Evolutionary conservation across 2,888 invertebrate species (phyloP).

Genomic region (Ennomos erosarius): DNA sequence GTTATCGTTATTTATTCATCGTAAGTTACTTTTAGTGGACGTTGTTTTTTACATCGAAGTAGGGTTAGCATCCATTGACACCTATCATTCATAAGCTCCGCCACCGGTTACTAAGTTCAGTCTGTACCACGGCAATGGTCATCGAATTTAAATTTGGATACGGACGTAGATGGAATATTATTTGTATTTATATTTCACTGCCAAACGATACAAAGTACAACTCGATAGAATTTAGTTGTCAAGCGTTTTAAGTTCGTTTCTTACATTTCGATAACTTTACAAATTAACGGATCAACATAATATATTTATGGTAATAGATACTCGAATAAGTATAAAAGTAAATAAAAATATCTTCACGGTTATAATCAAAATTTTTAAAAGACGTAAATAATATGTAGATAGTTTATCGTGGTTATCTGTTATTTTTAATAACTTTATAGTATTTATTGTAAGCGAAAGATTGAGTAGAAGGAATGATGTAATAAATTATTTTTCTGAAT

Average conservation of each 20-base stretch:
- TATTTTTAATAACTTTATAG: slow-evolving; percentile 65
- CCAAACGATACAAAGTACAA: slow-evolving; percentile 76
- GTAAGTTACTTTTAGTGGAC: slow-evolving; percentile 51
- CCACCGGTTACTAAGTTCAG: neutral
- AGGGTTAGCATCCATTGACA: slow-evolving; percentile 20
- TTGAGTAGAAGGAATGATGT: slow-evolving; percentile 57
- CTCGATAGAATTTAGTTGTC: slow-evolving; percentile 56
- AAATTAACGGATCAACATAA: slow-evolving; percentile 11
- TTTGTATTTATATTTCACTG: slow-evolving; percentile 67
- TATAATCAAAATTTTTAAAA: slow-evolving; percentile 49
- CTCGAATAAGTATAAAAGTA: slow-evolving; percentile 27
- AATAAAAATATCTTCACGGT: slow-evolving; percentile 16
- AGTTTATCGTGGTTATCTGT: slow-evolving; percentile 61
- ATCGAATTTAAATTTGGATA: slow-evolving; percentile 21
- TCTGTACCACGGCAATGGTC: neutral
- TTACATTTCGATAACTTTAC: slow-evolving; percentile 54
- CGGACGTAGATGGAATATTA: slow-evolving; percentile 36
- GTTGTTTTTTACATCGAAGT: slow-evolving; percentile 59
- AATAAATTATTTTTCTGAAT: slow-evolving; percentile 64
- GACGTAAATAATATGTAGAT: slow-evolving; percentile 54
- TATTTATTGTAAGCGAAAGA: slow-evolving; percentile 57
- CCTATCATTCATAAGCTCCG: slow-evolving; percentile 29
- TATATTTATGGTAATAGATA: slow-evolving; percentile 11
- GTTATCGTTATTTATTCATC: slow-evolving; percentile 75
- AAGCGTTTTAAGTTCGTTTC: slow-evolving; percentile 50